Conservation (phyloP, 2,888 invertebrate species). For the Neocrepidodera transversa region DNA sequence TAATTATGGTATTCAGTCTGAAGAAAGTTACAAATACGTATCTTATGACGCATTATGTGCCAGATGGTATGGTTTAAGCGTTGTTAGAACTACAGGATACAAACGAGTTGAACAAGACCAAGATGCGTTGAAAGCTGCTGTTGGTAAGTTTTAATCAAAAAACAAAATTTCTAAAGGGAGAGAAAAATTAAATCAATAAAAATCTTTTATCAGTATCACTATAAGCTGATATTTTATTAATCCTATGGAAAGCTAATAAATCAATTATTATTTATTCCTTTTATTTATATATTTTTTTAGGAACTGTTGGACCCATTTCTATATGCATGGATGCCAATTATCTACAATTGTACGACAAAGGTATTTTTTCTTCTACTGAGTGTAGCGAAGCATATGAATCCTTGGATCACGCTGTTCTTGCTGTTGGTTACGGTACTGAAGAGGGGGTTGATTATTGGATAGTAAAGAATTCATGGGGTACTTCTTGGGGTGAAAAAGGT, state of each 20-base stretch:
- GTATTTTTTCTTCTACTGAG: not conserved
- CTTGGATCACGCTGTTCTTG: not conserved
- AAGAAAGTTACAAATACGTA: not conserved
- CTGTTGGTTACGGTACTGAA: slow-evolving; percentile 1
- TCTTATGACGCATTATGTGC: not conserved
- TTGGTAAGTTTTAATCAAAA: slow-evolving; percentile 7
- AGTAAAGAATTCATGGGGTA: slow-evolving; percentile 2
- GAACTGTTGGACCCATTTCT: slow-evolving; percentile 2
- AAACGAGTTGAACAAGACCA: not conserved
- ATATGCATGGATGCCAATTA: not conserved
- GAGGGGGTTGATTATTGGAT: not conserved
- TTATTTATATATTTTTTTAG: too few relatives aligned
- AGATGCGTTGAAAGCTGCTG: not conserved
- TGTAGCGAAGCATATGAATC: not conserved
- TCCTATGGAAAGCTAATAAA: too few relatives aligned
- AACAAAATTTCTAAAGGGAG: too few relatives aligned
- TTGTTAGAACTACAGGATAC: not conserved
- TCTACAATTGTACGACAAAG: not conserved
- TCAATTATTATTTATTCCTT: too few relatives aligned
- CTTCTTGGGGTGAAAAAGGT: not conserved
- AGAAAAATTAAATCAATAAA: too few relatives aligned
- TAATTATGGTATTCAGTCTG: not conserved
- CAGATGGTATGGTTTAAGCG: not conserved
- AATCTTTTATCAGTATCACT: too few relatives aligned
- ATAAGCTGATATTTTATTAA: too few relatives aligned